A percentile compares a stretch with the other conserved stretches of the same genome.
phyloP scores from a whole-genome alignment of 2,113 vertebrate species.

The Pseudorasbora parva region DNA sequence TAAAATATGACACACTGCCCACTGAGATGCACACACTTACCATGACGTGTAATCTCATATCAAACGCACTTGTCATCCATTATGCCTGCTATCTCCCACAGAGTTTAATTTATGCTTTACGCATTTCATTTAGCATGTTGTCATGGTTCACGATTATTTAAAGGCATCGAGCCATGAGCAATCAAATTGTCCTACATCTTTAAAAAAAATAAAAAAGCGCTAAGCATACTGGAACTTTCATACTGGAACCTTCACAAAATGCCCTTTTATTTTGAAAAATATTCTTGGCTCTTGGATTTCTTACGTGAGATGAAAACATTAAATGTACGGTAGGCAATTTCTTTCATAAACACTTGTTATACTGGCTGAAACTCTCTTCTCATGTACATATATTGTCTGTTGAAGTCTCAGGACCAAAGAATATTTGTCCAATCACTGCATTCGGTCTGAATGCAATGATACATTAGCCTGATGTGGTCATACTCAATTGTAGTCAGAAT shows the following conservation, averaged over 20 bases:
- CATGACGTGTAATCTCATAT: slow-evolving; percentile 25
- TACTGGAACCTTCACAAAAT: background rate
- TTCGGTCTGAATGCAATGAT: no score
- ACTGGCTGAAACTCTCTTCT: no score
- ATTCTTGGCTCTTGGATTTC: background rate
- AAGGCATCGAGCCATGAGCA: background rate
- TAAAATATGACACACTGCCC: slow-evolving; percentile 14
- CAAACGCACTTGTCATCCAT: background rate
- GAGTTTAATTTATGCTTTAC: slow-evolving; percentile 19
- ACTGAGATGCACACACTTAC: background rate
- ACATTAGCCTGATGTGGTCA: no score
- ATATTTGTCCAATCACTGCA: no score
- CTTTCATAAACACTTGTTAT: no score
- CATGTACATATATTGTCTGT: no score
- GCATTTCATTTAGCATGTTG: slow-evolving; percentile 18
- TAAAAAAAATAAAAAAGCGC: background rate
- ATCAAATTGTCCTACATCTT: background rate
- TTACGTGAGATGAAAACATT: background rate
- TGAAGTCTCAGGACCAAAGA: no score
- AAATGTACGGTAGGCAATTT: no score
- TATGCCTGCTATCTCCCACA: background rate
- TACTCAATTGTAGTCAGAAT: no score
- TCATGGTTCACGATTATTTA: background rate
- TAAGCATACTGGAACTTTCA: background rate
- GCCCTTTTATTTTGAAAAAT: background rate